Evolutionary conservation across 2,113 vertebrate genomes (phyloP).

Genomic region (Pseudopipra pipra): DNA sequence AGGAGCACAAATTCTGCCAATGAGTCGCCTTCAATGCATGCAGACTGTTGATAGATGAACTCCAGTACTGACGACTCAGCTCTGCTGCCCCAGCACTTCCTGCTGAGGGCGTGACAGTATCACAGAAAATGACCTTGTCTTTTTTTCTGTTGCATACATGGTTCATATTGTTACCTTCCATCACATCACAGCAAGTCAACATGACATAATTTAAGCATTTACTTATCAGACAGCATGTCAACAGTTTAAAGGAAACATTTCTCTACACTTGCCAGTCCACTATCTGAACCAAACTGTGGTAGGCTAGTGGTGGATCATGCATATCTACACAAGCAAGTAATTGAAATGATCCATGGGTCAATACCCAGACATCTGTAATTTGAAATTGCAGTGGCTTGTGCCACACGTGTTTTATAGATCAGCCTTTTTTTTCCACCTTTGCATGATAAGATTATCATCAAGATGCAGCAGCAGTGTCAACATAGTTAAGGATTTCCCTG

Average conservation of each 20-base stretch:
- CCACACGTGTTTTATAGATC: conserved; percentile 10
- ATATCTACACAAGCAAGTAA: conserved; percentile 44
- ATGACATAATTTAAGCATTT: conserved; percentile 41
- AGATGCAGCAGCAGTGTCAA: neutral
- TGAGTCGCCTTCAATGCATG: neutral
- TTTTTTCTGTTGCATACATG: accelerated
- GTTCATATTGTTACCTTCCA: neutral
- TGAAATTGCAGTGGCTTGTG: conserved; percentile 10
- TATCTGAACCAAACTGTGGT: conserved; percentile 7
- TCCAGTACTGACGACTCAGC: neutral
- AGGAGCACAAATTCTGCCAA: neutral
- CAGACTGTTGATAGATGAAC: neutral
- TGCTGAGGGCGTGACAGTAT: neutral
- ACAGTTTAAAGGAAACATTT: conserved; percentile 35
- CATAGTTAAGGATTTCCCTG: conserved; percentile 39
- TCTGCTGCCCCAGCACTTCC: neutral
- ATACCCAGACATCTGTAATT: conserved; percentile 26
- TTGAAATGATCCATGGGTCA: conserved; percentile 57
- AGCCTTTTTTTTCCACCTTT: neutral
- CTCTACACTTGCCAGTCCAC: neutral
- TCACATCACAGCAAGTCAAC: conserved; percentile 14
- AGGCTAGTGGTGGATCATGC: conserved; percentile 5
- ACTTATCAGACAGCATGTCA: conserved; percentile 43
- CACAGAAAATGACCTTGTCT: neutral
- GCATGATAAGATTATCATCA: conserved; percentile 55